Conservation (phyloP, 2,888 invertebrate genomes). For the Chaetogeoica ovagalla region DNA sequence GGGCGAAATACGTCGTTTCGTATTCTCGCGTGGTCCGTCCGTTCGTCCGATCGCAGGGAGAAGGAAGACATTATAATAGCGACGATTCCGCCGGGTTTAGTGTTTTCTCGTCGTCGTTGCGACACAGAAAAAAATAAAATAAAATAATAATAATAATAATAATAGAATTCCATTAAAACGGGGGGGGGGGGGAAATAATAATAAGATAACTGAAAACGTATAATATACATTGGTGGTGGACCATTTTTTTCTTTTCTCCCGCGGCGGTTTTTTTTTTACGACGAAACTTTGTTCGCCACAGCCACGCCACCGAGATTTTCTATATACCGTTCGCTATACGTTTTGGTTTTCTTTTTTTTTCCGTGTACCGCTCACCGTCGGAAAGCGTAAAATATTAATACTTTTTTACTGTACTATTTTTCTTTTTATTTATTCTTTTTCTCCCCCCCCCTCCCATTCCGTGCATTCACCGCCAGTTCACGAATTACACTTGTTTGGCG, state of each 20-base stretch:
- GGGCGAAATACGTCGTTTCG: slow-evolving; percentile 31
- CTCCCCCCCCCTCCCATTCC: not conserved
- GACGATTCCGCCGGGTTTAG: not conserved
- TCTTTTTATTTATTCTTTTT: too few species aligned
- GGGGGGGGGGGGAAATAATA: too few species aligned
- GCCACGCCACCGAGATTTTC: slow-evolving; percentile 30
- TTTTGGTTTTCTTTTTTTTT: slow-evolving; percentile 39
- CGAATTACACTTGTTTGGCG: slow-evolving; percentile 27
- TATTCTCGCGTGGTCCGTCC: slow-evolving; percentile 20
- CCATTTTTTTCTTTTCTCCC: not conserved
- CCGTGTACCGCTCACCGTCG: not conserved
- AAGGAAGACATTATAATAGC: not conserved
- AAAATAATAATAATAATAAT: not conserved
- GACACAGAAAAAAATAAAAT: not conserved
- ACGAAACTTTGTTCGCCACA: slow-evolving; percentile 33
- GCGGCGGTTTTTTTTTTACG: slow-evolving; percentile 38
- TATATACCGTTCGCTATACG: slow-evolving; percentile 13
- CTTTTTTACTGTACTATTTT: too few species aligned
- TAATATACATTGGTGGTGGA: too few species aligned
- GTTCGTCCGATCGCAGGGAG: not conserved
- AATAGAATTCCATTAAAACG: slow-evolving; percentile 25
- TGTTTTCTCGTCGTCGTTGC: not conserved
- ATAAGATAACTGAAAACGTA: slow-evolving; percentile 16
- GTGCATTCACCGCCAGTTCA: slow-evolving; percentile 1
- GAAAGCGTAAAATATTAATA: slow-evolving; percentile 36